A percentile compares a stretch with the other conserved stretches of the same genome.
phyloP scores from a whole-genome alignment of 2,797 vertebrate genomes.

The Myiothlypis chrysogaster region DNA sequence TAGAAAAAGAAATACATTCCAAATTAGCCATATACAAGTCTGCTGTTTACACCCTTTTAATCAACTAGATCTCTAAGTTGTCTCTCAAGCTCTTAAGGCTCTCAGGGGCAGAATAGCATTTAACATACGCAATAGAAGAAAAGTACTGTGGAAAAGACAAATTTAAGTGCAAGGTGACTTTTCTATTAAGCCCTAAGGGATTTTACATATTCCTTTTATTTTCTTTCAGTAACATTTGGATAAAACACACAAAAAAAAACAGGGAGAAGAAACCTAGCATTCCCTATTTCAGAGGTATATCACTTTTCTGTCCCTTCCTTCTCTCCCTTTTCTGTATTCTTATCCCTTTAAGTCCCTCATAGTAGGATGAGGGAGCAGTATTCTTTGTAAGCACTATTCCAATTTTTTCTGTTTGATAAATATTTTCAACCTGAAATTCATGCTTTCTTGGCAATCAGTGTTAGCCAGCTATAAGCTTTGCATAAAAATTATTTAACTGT shows the following conservation, averaged over 20 bases:
- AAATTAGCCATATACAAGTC: background rate
- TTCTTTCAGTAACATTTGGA: background rate
- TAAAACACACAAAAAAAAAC: background rate
- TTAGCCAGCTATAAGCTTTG: background rate
- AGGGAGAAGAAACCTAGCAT: background rate
- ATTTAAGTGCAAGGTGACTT: background rate
- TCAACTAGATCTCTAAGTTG: background rate
- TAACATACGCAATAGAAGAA: background rate
- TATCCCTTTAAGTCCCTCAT: background rate
- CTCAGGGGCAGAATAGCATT: background rate
- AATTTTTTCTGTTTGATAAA: background rate
- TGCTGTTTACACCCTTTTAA: background rate
- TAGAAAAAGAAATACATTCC: background rate
- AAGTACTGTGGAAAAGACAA: background rate
- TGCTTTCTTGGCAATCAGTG: background rate
- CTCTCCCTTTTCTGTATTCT: background rate
- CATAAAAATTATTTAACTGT: background rate
- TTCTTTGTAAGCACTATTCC: background rate
- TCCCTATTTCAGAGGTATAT: background rate
- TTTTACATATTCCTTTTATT: background rate
- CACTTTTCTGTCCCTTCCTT: background rate
- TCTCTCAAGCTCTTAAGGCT: background rate
- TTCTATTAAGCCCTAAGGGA: background rate
- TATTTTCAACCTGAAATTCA: background rate
- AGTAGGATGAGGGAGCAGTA: background rate